phyloP scores from a whole-genome alignment of 1,140 invertebrate species.

The Bombus pyrosoma region DNA sequence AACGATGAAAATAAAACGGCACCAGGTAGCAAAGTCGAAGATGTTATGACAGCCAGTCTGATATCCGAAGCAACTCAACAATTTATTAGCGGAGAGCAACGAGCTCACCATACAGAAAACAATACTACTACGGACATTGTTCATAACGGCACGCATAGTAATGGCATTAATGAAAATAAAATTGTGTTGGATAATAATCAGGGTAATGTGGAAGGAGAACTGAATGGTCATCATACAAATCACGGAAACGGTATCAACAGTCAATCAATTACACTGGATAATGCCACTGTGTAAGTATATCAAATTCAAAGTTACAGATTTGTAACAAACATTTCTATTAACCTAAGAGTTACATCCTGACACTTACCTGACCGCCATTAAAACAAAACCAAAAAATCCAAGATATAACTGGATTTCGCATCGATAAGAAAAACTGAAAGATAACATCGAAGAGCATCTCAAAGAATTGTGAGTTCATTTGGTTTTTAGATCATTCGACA shows the following conservation, averaged over 20 bases:
- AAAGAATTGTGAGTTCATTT: slow-evolving; percentile 56
- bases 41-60: slow-evolving; percentile 80
- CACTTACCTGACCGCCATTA: slow-evolving; percentile 22
- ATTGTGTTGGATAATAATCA: slow-evolving; percentile 78
- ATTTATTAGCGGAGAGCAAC: slow-evolving; percentile 78
- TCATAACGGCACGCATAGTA: slow-evolving; percentile 79
- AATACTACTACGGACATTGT: slow-evolving; percentile 73
- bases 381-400: slow-evolving; percentile 28
- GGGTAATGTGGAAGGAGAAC: slow-evolving; percentile 77
- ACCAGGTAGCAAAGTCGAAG: slow-evolving; percentile 74
- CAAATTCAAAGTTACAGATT: slow-evolving; percentile 59
- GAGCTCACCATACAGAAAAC: slow-evolving; percentile 71
- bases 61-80: slow-evolving; percentile 81
- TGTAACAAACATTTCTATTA: slow-evolving; percentile 43
- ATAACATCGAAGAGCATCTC: slow-evolving; percentile 49
- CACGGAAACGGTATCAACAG: slow-evolving; percentile 78
- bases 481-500: slow-evolving; percentile 61
- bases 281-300: slow-evolving; percentile 82
- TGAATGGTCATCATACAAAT: slow-evolving; percentile 81
- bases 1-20: slow-evolving; percentile 75
- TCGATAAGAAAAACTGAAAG: slow-evolving; percentile 25
- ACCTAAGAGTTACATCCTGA: slow-evolving; percentile 33
- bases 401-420: slow-evolving; percentile 53
- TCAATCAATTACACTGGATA: slow-evolving; percentile 80
- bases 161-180: slow-evolving; percentile 80